Evolutionary conservation across 2,888 invertebrate genomes (phyloP).

Genomic region (Macaria liturata): DNA sequence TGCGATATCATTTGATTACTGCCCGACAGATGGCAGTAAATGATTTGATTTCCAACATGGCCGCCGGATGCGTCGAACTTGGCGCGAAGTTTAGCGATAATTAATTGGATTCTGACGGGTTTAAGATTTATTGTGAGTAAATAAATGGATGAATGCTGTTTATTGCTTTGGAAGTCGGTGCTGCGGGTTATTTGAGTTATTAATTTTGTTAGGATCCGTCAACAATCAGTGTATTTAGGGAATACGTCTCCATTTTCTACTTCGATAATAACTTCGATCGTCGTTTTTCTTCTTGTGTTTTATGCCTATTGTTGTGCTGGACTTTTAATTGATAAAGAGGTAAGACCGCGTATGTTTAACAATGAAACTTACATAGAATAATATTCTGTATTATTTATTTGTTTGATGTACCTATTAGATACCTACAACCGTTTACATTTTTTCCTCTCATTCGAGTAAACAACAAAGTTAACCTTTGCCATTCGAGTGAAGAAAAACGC

Average conservation of each 20-base stretch:
- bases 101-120: constrained; percentile 73
- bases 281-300: too few species aligned
- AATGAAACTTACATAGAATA: too few species aligned
- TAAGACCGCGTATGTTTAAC: too few species aligned
- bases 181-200: constrained; percentile 28
- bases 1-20: constrained; percentile 77
- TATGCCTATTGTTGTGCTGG: too few species aligned
- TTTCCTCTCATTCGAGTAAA: too few species aligned
- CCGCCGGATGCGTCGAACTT: constrained; percentile 46
- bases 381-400: too few species aligned
- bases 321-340: too few species aligned
- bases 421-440: too few species aligned
- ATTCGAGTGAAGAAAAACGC: neutral
- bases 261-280: too few species aligned
- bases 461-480: too few species aligned
- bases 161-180: constrained; percentile 37
- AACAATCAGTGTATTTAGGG: neutral
- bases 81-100: constrained; percentile 60
- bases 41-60: constrained; percentile 64
- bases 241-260: too few species aligned
- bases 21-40: constrained; percentile 62
- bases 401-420: too few species aligned
- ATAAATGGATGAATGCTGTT: constrained; percentile 58
- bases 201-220: constrained; percentile 13
- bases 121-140: constrained; percentile 65